Evolutionary conservation across 2,797 vertebrate species (phyloP), one percentile per base, ranked within the genome.

Genomic region (Pseudotriccus pelzelni): DNA sequence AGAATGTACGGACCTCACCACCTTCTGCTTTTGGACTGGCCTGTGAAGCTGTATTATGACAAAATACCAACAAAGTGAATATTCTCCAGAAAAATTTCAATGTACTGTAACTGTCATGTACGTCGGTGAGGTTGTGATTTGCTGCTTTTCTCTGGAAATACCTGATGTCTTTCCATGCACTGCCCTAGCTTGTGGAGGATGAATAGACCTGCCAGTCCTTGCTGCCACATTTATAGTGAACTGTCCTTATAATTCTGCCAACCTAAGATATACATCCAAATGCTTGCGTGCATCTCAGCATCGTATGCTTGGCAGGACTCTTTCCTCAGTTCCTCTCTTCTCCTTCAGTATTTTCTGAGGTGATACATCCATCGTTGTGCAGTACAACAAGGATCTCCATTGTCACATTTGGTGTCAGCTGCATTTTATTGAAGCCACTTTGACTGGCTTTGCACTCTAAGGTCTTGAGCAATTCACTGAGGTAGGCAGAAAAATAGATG

Each of bases 91-190:
- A 39, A 84, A 76, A 64, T 24, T 12, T 10, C 10, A 37, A 1
- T 52, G 21, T 53, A 25, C 46, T 47, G 24, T 34, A 50, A 41
- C 17, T 3, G 1, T 43, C 0, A 0, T 2, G 0, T 32, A 8
- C 76, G 44, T 75, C 59, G 46, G 44, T 30, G 60, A 68, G 39
- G 53, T 15, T 21, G 47, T 34, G 43, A 72, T 82, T 85, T 90
- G 72, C 58, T 66, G 41, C 46, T 91, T 72, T 79, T 67, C 83
- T 55, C 14, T 23, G 25, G 34, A 73, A 93, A 36, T 78, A 44
- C 58, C 44, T 76, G n/a, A 30, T 87, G 53, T 83, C 53, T 90
- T 72, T 56, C 63, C 5, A 0, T 73, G 64, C 24, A 1, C 46
- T 94, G 10, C 67, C 58, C 34, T 91, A 41, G 46, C 53, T 94